A percentile compares a stretch with the other conserved stretches of the same genome.
Evolutionary conservation across 2,113 vertebrate genomes (phyloP).

Genomic region (Heterotilapia buettikoferi): DNA sequence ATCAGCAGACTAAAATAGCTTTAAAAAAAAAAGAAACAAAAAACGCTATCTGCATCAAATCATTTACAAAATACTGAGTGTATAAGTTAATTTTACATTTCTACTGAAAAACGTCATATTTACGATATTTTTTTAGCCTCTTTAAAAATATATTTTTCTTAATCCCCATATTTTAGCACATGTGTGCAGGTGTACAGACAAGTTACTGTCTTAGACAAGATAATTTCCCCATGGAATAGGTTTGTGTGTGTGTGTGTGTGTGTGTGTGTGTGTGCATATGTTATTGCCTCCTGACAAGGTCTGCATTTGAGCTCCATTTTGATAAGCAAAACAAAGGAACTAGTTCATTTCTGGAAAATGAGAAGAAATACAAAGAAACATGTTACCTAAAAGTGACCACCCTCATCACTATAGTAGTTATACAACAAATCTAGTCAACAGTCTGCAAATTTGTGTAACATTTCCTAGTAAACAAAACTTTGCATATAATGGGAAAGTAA

Average conservation of each 20-base stretch:
- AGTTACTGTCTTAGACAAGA: neutral
- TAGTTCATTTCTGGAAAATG: neutral
- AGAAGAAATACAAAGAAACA: neutral
- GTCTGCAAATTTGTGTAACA: neutral
- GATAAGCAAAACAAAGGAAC: neutral
- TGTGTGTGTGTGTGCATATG: neutral
- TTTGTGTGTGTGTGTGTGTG: neutral
- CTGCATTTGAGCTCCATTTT: neutral
- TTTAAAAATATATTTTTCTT: neutral
- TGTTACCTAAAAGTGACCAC: neutral
- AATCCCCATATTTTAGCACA: neutral
- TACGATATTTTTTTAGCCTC: neutral
- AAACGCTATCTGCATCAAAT: neutral
- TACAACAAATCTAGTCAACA: neutral
- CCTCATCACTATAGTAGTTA: neutral
- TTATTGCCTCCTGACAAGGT: neutral
- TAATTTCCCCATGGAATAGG: neutral
- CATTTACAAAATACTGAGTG: neutral
- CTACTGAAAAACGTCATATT: neutral
- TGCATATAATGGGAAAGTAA: neutral
- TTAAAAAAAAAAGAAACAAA: neutral
- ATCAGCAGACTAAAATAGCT: neutral
- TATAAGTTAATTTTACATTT: neutral
- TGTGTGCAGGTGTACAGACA: neutral
- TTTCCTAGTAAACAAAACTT: neutral